Evolutionary conservation across 2,113 vertebrate species (phyloP).

Genomic region (Apteryx mantelli): DNA sequence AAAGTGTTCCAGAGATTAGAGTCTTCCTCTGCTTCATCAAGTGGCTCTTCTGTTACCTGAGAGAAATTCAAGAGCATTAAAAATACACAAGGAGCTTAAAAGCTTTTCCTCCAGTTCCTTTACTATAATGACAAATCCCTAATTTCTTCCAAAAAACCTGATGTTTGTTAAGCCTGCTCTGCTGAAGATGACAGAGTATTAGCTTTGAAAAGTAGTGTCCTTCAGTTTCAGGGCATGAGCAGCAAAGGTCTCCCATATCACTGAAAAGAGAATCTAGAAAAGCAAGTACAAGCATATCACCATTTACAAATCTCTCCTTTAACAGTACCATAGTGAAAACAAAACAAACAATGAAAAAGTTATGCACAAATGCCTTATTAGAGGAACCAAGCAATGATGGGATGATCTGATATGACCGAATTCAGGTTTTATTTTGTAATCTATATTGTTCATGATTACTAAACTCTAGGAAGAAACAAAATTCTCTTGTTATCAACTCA

Average conservation of each 20-base stretch:
- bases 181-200: background rate
- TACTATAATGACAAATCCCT: background rate
- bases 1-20: constrained; percentile 89
- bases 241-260: background rate
- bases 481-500: background rate
- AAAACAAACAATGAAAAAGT: background rate
- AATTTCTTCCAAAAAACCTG: background rate
- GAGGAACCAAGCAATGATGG: background rate
- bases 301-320: background rate
- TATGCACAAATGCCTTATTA: background rate
- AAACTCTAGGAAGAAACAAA: background rate
- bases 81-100: background rate
- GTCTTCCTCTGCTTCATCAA: constrained; percentile 83
- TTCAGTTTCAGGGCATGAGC: background rate
- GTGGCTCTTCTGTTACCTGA: constrained; percentile 94
- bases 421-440: background rate
- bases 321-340: background rate
- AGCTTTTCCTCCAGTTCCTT: background rate
- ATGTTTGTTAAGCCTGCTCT: background rate
- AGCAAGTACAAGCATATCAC: background rate
- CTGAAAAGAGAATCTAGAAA: background rate
- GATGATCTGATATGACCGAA: background rate
- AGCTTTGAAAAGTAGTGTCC: background rate
- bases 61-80: constrained; percentile 4
- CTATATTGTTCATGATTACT: background rate